Evolutionary conservation across 2,113 vertebrate genomes (phyloP).

Genomic region (Anser cygnoides): DNA sequence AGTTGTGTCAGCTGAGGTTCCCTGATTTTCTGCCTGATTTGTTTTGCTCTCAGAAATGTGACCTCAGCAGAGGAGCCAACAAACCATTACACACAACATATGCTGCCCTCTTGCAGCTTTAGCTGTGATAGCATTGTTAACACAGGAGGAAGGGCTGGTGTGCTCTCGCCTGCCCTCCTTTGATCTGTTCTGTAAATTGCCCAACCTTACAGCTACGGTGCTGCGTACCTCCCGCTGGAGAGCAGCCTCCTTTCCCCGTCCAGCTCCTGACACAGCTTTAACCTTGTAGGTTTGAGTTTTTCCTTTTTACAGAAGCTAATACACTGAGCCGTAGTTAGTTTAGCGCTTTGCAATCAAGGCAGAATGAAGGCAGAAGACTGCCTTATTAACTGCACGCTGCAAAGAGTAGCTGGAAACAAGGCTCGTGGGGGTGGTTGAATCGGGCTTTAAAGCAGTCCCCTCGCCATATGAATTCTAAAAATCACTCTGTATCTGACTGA

Average conservation of each 20-base stretch:
- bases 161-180: conserved; percentile 17
- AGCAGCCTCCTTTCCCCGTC: background rate
- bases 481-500: background rate
- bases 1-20: background rate
- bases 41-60: background rate
- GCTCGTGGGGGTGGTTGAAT: background rate
- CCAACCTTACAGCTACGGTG: background rate
- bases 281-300: background rate
- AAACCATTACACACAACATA: background rate
- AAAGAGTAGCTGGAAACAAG: background rate
- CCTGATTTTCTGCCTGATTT: background rate
- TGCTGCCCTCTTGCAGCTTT: conserved; percentile 49
- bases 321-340: background rate
- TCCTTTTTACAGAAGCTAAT: background rate
- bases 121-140: background rate
- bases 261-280: background rate
- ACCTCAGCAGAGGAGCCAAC: background rate
- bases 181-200: background rate
- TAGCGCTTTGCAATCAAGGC: background rate
- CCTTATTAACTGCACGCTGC: background rate
- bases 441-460: background rate
- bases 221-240: rapidly evolving
- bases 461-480: background rate
- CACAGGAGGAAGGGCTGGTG: background rate
- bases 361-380: background rate